Percentiles rank a stretch among this genome's conserved stretches.
Evolutionary conservation across 2,797 vertebrate species (phyloP).

Genomic region (Chiroxiphia lanceolata): DNA sequence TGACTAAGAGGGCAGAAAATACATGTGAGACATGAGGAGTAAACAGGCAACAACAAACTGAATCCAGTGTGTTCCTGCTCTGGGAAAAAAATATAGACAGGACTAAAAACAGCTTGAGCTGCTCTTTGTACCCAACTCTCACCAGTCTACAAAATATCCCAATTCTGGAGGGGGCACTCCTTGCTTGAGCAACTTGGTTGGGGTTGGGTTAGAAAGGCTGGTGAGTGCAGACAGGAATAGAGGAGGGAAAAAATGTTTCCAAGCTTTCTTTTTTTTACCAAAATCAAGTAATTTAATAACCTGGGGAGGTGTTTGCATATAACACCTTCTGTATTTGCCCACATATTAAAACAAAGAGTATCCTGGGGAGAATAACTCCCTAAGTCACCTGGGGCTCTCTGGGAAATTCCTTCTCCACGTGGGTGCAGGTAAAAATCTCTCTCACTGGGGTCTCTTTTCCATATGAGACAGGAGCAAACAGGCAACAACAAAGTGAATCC

Average conservation of each 20-base stretch:
- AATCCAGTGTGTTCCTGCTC: neutral
- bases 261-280: neutral
- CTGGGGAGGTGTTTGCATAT: neutral
- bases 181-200: neutral
- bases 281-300: neutral
- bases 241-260: neutral
- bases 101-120: neutral
- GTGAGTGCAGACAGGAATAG: rapidly evolving
- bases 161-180: neutral
- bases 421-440: too few relatives aligned
- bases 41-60: neutral
- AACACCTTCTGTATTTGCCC: too few relatives aligned
- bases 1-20: neutral
- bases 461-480: neutral
- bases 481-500: neutral
- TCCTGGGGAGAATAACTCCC: too few relatives aligned
- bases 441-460: too few relatives aligned
- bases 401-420: too few relatives aligned
- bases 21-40: neutral
- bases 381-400: too few relatives aligned
- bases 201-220: too few relatives aligned
- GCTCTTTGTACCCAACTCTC: neutral
- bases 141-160: neutral
- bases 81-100: neutral
- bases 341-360: too few relatives aligned